A percentile compares a stretch with the other conserved stretches of the same genome.
Evolutionary conservation across 2,797 vertebrate genomes (phyloP).

Genomic region (Urophycis tenuis): DNA sequence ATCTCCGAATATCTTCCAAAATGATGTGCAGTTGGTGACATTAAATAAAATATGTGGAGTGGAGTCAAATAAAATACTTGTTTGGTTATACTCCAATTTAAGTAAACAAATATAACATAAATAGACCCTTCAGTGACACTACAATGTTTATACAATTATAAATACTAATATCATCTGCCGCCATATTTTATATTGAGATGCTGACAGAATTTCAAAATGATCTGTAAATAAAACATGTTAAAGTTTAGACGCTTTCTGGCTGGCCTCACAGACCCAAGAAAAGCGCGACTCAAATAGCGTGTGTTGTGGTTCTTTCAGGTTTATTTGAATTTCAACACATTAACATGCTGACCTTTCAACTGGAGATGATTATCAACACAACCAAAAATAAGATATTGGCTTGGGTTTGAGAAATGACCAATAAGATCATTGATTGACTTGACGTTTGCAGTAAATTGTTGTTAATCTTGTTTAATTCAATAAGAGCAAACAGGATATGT

Average conservation of each 20-base stretch:
- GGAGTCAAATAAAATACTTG: background rate
- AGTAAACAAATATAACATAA: background rate
- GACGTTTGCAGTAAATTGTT: background rate
- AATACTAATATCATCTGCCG: background rate
- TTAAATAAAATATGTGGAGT: background rate
- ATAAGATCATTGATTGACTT: background rate
- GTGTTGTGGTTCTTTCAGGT: background rate
- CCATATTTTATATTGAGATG: constrained; percentile 10
- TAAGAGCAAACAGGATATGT: background rate
- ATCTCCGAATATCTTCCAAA: background rate
- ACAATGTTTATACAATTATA: constrained; percentile 13
- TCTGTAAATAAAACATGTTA: constrained; percentile 29
- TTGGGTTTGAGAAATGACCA: background rate
- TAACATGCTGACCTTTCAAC: background rate
- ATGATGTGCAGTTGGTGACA: too few species aligned
- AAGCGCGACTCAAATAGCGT: background rate
- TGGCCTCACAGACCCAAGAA: background rate
- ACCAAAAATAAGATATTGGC: background rate
- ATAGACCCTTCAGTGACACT: background rate
- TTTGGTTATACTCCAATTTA: background rate
- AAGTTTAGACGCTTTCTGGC: constrained; percentile 21
- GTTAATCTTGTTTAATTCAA: background rate
- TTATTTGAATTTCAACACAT: background rate
- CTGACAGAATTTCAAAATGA: constrained; percentile 26
- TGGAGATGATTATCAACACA: background rate